These are phyloP conservation scores for Eufriesea mexicana DNA, from an alignment of 1,140 invertebrate genomes.

Conservation along the genomic window DNA sequence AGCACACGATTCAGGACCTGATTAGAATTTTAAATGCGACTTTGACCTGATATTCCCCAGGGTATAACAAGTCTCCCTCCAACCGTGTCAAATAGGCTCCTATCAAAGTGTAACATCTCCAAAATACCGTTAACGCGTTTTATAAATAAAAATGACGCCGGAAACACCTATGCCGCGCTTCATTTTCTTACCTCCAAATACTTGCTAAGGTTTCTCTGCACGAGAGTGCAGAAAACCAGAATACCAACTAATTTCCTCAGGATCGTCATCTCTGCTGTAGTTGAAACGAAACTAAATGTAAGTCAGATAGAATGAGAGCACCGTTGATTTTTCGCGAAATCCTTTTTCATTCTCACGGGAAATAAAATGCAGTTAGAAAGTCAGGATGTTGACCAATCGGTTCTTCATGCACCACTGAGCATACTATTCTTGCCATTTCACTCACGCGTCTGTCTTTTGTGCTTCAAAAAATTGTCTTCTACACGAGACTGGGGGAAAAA, in stretches of 20 bases:
- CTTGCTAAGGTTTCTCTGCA: slow-evolving; percentile 38
- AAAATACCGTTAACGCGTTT: slow-evolving; percentile 57
- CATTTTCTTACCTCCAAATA: slow-evolving; percentile 73
- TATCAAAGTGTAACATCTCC: slow-evolving; percentile 69
- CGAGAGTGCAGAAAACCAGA: slow-evolving; percentile 42
- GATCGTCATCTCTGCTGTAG: slow-evolving; percentile 4
- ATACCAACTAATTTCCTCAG: neutral
- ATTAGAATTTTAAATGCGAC: slow-evolving; percentile 59
- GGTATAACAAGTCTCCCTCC: slow-evolving; percentile 61
- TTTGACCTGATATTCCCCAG: slow-evolving; percentile 29
- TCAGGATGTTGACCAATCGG: slow-evolving; percentile 36
- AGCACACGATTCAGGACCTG: neutral
- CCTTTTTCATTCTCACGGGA: slow-evolving; percentile 46
- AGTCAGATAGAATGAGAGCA: slow-evolving; percentile 6
- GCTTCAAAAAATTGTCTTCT: neutral
- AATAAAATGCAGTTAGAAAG: slow-evolving; percentile 32
- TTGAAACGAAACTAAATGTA: neutral
- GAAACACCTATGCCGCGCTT: neutral
- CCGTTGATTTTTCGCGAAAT: slow-evolving; percentile 14
- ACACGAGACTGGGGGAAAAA: neutral
- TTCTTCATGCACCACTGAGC: slow-evolving; percentile 27
- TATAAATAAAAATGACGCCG: neutral
- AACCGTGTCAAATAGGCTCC: slow-evolving; percentile 50
- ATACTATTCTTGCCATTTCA: slow-evolving; percentile 32
- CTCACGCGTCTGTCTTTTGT: neutral